Conservation (phyloP, 35 echinoderm and acorn worm genomes). For the Heliocidaris tuberculata region DNA sequence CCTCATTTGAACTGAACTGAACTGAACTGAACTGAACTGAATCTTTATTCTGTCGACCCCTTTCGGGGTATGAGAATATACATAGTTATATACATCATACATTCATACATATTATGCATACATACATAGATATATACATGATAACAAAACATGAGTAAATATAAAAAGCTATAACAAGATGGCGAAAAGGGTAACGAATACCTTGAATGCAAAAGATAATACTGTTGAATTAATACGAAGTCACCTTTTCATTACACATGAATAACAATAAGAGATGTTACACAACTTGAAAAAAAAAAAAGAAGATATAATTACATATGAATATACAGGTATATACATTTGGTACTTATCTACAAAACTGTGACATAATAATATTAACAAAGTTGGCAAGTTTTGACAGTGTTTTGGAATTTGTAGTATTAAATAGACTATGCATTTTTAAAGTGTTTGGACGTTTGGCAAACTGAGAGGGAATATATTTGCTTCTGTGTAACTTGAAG, state of each 20-base stretch:
- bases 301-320: too few relatives aligned
- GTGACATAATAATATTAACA: too few relatives aligned
- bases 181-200: not conserved
- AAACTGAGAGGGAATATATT: constrained; percentile 13
- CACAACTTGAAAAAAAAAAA: too few relatives aligned
- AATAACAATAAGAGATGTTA: too few relatives aligned
- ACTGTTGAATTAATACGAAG: too few relatives aligned
- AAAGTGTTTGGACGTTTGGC: not conserved
- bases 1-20: too few relatives aligned
- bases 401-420: not conserved
- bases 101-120: not conserved
- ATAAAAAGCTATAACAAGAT: not conserved
- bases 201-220: not conserved
- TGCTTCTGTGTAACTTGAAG: not conserved
- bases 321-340: too few relatives aligned
- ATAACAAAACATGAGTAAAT: not conserved
- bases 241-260: too few relatives aligned
- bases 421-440: not conserved
- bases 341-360: too few relatives aligned
- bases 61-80: too few relatives aligned
- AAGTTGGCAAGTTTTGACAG: constrained; percentile 2
- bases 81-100: not conserved
- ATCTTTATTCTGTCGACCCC: too few relatives aligned
- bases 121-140: not conserved
- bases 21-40: too few relatives aligned